These are phyloP conservation scores for Campopleginae sp. DNA, from an alignment of 2,888 invertebrate species.

Conservation along the genomic window DNA sequence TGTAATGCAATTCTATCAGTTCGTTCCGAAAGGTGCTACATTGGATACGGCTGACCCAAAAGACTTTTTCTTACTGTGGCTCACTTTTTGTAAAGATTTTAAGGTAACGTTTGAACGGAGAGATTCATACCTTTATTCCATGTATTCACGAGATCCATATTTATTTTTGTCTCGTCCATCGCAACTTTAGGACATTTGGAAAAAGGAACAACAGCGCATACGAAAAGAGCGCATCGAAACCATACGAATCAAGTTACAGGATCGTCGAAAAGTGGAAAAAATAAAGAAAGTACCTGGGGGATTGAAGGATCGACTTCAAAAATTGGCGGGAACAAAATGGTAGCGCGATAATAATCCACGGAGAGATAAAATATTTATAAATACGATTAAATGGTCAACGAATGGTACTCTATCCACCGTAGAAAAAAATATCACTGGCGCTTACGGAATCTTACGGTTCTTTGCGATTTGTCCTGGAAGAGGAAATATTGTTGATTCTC, in stretches of 20 bases:
- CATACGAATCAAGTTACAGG: constrained; percentile 74
- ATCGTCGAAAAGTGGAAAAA: constrained; percentile 72
- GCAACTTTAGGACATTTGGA: constrained; percentile 91
- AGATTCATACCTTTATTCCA: background rate
- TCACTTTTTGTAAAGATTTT: constrained; percentile 95
- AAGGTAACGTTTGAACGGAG: constrained; percentile 84
- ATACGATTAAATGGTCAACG: constrained; percentile 25
- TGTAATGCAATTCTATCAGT: constrained; percentile 95
- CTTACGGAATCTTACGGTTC: constrained; percentile 5
- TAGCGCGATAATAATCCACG: constrained; percentile 34
- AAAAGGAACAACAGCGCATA: constrained; percentile 94
- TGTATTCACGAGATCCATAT: background rate
- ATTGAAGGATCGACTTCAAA: constrained; percentile 88
- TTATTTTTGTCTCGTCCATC: background rate
- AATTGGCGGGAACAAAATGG: constrained; percentile 83
- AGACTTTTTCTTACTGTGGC: constrained; percentile 96
- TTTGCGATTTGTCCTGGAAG: background rate
- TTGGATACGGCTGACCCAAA: constrained; percentile 89
- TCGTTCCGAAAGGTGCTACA: constrained; percentile 91
- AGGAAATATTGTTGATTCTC: background rate
- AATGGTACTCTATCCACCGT: constrained; percentile 17
- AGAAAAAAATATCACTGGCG: constrained; percentile 23
- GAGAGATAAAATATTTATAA: constrained; percentile 3
- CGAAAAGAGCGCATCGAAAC: constrained; percentile 87
- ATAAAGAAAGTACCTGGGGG: constrained; percentile 87